Evolutionary conservation across 2,113 vertebrate species (phyloP), one percentile per base, ranked within the genome.

Genomic region (Nettapus auritus): DNA sequence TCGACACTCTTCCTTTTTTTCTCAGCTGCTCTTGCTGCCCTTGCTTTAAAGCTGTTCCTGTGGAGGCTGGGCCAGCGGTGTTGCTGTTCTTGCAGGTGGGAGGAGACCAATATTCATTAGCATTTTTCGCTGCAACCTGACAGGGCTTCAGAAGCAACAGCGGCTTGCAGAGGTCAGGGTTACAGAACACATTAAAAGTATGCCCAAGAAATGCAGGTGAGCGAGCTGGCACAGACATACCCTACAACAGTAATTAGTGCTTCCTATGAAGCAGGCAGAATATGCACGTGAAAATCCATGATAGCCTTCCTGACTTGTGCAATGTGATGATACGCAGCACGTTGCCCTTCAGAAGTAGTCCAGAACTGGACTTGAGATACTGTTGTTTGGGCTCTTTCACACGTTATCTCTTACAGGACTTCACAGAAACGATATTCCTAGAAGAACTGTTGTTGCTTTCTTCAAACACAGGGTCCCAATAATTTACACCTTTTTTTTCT

Each of bases 361-460:
- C 74, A 87, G 68, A 92, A 91, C 17, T 85, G 78, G 70, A 55
- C 8, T 59, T 64, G 55, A 88, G 60, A 46, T 90, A 40, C 57
- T 89, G 56, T 38, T 87, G 78, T 79, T 91, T 19, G 55, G 53
- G 62, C 50, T 73, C 87, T 87, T 94, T 96, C 66, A 66, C 75
- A 84, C 31, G 3, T 69, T 94, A 15, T 86, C 66, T 91, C 34
- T 76, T 92, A 89, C n/a, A 80, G 71, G 62, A 73, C 63, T 88
- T 79, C 28, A 25, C 40, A 67, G 31, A 94, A 90, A 62, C 53
- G n/a, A n/a, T n/a, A 52, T 86, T 88, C 50, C 55, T 76, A 88
- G 79, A 73, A 91, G 67, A 89, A 82, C 48, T 21, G 20, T n/a
- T 75, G 44, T 6, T 90, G 52, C 53, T 82, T 93, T 84, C 62